These are phyloP conservation scores for Amaurobius ferox DNA, from an alignment of 2,888 invertebrate species.

Conservation along the genomic window DNA sequence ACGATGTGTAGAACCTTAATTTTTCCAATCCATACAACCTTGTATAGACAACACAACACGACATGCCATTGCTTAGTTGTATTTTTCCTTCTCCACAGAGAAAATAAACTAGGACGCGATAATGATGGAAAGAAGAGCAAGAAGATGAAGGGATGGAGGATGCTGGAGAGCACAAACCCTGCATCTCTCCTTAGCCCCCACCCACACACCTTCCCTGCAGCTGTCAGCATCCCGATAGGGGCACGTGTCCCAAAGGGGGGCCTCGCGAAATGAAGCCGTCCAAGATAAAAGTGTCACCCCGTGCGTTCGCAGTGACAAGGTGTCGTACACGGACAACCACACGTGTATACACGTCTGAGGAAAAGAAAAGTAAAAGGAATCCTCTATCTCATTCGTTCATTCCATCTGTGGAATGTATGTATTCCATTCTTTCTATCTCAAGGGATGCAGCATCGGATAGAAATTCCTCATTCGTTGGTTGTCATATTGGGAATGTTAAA, in stretches of 20 bases:
- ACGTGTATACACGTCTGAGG: constrained; percentile 64
- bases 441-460: constrained; percentile 21
- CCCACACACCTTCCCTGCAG: too few species aligned
- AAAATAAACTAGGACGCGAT: constrained; percentile 53
- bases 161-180: background rate
- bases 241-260: constrained; percentile 43
- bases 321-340: constrained; percentile 69
- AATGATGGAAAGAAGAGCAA: constrained; percentile 57
- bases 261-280: constrained; percentile 61
- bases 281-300: constrained; percentile 64
- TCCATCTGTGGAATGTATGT: constrained; percentile 43
- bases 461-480: constrained; percentile 51
- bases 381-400: constrained; percentile 32
- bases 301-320: constrained; percentile 66
- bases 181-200: constrained; percentile 18
- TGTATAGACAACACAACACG: constrained; percentile 62
- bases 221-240: constrained; percentile 68
- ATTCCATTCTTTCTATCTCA: constrained; percentile 32
- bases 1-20: constrained; percentile 66
- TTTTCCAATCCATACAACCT: constrained; percentile 66
- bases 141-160: constrained; percentile 20
- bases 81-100: constrained; percentile 49
- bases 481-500: constrained; percentile 43
- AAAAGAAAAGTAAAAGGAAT: constrained; percentile 19
- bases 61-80: constrained; percentile 52